phyloP scores from a whole-genome alignment of 2,797 vertebrate species.

The Natrix natrix region DNA sequence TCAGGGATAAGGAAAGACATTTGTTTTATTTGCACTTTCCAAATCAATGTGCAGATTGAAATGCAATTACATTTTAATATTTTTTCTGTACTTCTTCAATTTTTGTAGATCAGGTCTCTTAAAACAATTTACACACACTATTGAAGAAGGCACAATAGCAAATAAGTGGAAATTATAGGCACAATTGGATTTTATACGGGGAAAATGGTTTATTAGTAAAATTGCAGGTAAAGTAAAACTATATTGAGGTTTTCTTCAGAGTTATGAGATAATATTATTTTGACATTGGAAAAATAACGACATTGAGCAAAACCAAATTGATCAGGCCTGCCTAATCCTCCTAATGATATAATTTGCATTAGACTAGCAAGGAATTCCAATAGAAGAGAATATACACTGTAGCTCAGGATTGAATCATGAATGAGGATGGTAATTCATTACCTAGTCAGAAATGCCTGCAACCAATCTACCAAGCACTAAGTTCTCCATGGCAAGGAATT shows the following conservation, averaged over 20 bases:
- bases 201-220: not conserved
- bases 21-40: not conserved
- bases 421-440: not conserved
- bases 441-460: not conserved
- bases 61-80: not conserved
- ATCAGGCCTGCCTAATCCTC: not conserved
- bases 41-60: not conserved
- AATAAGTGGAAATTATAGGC: not conserved
- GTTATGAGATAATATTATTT: not conserved
- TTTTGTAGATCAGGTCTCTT: not conserved
- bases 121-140: not conserved
- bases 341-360: not conserved
- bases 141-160: not conserved
- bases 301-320: not conserved
- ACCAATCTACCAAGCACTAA: not conserved
- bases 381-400: not conserved
- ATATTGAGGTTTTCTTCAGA: not conserved
- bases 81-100: not conserved
- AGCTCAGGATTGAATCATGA: not conserved
- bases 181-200: not conserved
- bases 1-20: not conserved
- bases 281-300: not conserved
- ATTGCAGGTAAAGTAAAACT: not conserved
- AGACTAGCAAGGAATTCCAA: not conserved
- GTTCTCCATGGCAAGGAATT: not conserved